A percentile compares a stretch with the other conserved stretches of the same genome.
Conservation (phyloP, 2,797 vertebrate genomes). For the Neostethus bicornis region DNA sequence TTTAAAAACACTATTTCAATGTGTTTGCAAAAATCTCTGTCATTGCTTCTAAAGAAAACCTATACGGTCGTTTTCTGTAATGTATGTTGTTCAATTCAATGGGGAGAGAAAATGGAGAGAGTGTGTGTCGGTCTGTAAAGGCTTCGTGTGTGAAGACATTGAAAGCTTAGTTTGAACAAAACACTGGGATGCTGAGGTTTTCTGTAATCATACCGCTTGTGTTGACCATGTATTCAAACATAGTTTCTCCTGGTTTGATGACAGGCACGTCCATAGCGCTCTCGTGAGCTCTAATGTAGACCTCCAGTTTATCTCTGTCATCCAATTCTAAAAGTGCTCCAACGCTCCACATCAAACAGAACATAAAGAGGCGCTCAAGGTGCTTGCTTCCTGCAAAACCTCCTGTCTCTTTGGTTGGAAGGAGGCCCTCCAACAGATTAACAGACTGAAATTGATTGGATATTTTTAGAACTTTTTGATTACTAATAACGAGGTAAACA, state of each 20-base stretch:
- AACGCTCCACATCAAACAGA: conserved; percentile 89
- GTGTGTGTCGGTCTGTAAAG: too few species aligned
- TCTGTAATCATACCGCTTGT: conserved; percentile 71
- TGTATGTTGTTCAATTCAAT: too few species aligned
- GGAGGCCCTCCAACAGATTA: conserved; percentile 85
- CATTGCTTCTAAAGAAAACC: too few species aligned
- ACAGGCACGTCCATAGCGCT: conserved; percentile 76
- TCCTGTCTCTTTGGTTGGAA: conserved; percentile 82
- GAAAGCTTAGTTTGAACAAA: too few species aligned
- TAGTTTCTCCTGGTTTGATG: conserved; percentile 73
- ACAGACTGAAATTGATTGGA: conserved; percentile 56
- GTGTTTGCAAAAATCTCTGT: too few species aligned
- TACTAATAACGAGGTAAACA: conserved; percentile 1
- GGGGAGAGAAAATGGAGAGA: too few species aligned
- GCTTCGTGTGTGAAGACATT: too few species aligned
- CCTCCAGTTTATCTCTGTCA: conserved; percentile 81
- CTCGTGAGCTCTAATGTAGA: conserved; percentile 75
- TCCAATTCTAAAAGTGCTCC: conserved; percentile 85
- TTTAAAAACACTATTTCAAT: too few species aligned
- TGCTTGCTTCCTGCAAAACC: conserved; percentile 68
- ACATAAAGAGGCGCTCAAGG: conserved; percentile 84
- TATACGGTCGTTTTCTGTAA: too few species aligned
- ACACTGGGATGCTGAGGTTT: not conserved
- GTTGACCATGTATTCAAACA: conserved; percentile 86
- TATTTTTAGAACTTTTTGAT: conserved; percentile 2